phyloP scores from a whole-genome alignment of 2,113 vertebrate species.

The Carollia perspicillata region DNA sequence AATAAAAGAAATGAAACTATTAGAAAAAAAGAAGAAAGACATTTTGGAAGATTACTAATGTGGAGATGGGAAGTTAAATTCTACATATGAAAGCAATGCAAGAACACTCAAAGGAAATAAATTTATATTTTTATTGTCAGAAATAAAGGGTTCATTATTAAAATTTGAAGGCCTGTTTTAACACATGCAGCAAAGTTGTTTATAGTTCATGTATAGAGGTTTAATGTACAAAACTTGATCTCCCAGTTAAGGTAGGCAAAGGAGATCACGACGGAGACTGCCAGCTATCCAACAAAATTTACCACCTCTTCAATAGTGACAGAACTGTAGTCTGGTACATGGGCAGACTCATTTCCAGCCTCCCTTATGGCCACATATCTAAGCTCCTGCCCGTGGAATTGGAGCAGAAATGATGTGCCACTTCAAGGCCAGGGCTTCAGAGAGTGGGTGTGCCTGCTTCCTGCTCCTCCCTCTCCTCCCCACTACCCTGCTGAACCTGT shows the following conservation, averaged over 20 bases:
- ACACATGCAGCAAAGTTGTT: not conserved
- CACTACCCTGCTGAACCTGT: not conserved
- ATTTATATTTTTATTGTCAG: not conserved
- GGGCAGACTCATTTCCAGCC: not conserved
- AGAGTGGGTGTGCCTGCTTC: not conserved
- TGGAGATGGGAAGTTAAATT: not conserved
- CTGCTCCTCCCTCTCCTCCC: rapidly evolving
- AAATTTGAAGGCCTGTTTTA: not conserved
- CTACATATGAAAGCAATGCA: not conserved
- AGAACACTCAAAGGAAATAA: not conserved
- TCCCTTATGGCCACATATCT: not conserved
- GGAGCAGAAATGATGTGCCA: not conserved
- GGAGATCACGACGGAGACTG: not conserved
- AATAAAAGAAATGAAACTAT: not conserved
- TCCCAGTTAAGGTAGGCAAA: not conserved
- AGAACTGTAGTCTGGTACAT: not conserved
- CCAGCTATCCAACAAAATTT: not conserved
- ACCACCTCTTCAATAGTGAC: not conserved
- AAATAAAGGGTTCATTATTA: not conserved
- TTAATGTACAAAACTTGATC: not conserved
- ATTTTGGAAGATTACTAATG: not conserved
- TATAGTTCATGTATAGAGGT: not conserved
- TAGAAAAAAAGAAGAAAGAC: not conserved
- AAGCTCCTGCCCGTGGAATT: not conserved
- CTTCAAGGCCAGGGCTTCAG: not conserved